Base-by-base conservation (phyloP, 2,888 invertebrate genomes). In the Drosophila melanosoma region DNA sequence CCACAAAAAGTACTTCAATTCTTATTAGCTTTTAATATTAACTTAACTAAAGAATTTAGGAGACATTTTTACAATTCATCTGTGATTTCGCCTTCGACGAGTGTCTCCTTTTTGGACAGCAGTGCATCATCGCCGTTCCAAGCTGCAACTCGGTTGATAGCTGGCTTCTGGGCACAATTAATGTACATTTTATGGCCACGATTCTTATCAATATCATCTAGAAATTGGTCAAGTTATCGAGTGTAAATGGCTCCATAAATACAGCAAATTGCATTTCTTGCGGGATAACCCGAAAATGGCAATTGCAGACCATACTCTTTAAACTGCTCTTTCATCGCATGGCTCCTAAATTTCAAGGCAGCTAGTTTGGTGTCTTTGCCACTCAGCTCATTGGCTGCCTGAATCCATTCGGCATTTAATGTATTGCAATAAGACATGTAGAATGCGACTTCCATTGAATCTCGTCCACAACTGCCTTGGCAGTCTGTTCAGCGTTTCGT, bases 11-110 rank as follows among this genome's bases (percentile, higher is more conserved):
- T 4, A n/a, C 10, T 40, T 42, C 20, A 42, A 42, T n/a, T 42
- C 20, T 11, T 20, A 7, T 42, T 7, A 12, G 20, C 6, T 42
- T 42, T 20, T 42, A 20, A 6, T 12, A 11, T 42, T 42, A 6
- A 7, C 6, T 20, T 45, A 20, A 45, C 7, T 7, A 3, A 12
- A 8, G 20, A 23, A 45, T 23, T 45, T 15, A 8, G 15, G 17
- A 26, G 49, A 17, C 29, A 29, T 10, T 8, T 8, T 29, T 57
- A 68, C 6, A 68, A 40, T 8, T 68, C 68, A 40, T 68, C 68
- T 0, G 29, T 5, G 17, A 56, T 35, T 5, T 11, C 20, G 3
- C 35, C 33, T 10, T n/a, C 7, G 23, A 20, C 12, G 7, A 23
- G 10, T 12, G 15, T 0, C 15, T 2, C 2, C 26, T 23, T 10